Evolutionary conservation across 2,113 vertebrate species (phyloP).

Genomic region (Oxygymnocypris stewartii): DNA sequence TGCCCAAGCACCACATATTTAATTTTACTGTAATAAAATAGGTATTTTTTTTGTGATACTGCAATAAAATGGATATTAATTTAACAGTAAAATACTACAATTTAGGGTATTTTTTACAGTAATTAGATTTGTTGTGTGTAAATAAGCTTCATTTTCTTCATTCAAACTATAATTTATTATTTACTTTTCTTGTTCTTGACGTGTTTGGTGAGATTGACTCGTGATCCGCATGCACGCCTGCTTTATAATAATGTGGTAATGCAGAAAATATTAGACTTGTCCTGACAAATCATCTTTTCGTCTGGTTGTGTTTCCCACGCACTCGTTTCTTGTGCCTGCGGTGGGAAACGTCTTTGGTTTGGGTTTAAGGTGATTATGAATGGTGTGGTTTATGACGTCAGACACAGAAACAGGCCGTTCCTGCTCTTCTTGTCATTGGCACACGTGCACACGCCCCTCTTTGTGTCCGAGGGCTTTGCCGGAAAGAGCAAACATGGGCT

Average conservation of each 20-base stretch:
- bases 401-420: conserved; percentile 82
- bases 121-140: neutral
- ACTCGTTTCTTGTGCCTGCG: neutral
- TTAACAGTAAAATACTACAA: neutral
- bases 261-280: neutral
- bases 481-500: conserved; percentile 82
- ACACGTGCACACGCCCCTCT: conserved; percentile 82
- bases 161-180: neutral
- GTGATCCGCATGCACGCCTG: neutral
- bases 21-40: too few species aligned
- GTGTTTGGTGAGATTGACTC: neutral
- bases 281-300: neutral
- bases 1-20: too few species aligned
- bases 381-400: conserved; percentile 59
- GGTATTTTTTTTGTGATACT: too few species aligned
- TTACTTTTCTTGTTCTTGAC: neutral
- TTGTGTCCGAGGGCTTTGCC: conserved; percentile 74
- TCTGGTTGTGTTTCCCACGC: neutral
- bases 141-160: neutral
- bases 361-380: neutral
- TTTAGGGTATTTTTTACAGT: neutral
- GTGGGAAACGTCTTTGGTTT: neutral
- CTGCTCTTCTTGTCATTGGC: conserved; percentile 86
- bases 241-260: neutral
- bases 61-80: neutral